Evolutionary conservation across 2,113 vertebrate genomes (phyloP), one percentile per base, ranked within the genome.

Genomic region (Eupsittula cactorum): DNA sequence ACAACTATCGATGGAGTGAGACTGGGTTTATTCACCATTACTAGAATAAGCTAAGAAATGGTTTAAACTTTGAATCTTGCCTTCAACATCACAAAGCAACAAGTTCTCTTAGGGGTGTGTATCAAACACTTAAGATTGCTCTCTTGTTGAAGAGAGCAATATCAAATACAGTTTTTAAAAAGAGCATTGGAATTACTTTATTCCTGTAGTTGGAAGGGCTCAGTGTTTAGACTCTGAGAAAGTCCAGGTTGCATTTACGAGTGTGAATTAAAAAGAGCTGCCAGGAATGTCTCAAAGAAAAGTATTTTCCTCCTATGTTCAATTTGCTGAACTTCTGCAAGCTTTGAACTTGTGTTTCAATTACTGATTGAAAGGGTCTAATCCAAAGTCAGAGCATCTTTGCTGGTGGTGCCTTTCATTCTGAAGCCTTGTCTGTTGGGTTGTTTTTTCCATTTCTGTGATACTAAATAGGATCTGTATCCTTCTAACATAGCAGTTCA

Each of bases 331-430:
- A 31, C 33, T 71, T 71, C 0, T 46, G 57, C 29, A 41, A 3
- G 5, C 13, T 2, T 33, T 64, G 35, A 39, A 18, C 29, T 62
- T 0, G 0, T 29, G 24, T 65, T 69, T 64, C 25, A 27, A 0
- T 71, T 76, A 29, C 27, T 25, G 49, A 47, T 44, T 1, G 9
- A 42, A 37, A 67, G 17, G 10, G 18, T 60, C 47, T 68, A 39
- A 83, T 42, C 11, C n/a, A 42, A 28, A 81, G 16, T 47, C 20
- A 68, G 24, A 67, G n/a, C 7, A 6, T 41, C 9, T 31, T 50
- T 31, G 42, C 7, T 16, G 47, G 37, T 82, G 8, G 9, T 70
- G 23, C 19, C 42, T 90, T 73, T 80, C 11, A 4, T 74, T 88
- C 25, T 41, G 67, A 82, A 90, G 55, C 18, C 25, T 5, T 53